phyloP scores from a whole-genome alignment of 1,140 invertebrate species.

The Lanistes nyassanus region DNA sequence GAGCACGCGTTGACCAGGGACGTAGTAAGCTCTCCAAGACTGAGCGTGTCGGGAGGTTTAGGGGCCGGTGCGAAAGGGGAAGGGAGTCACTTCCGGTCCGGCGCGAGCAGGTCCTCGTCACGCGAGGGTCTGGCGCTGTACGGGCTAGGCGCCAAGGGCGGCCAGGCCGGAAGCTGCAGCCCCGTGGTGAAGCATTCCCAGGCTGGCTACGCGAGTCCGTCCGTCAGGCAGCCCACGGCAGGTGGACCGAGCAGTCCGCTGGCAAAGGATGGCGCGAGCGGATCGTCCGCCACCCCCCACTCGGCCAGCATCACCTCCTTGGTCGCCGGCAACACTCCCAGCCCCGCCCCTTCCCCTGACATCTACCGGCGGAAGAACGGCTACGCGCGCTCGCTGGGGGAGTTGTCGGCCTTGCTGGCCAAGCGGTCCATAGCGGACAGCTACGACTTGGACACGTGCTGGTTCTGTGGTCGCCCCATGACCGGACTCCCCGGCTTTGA shows the following conservation, averaged over 20 bases:
- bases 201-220: no score
- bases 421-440: constrained; percentile 53
- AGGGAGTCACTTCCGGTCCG: no score
- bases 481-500: neutral
- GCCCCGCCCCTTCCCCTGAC: constrained; percentile 16
- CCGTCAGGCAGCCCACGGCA: no score
- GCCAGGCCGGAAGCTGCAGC: neutral
- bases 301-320: neutral
- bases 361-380: constrained; percentile 26
- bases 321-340: neutral
- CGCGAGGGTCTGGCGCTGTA: neutral
- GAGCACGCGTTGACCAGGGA: no score
- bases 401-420: constrained; percentile 22
- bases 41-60: no score
- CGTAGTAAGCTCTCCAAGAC: no score
- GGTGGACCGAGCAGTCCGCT: neutral
- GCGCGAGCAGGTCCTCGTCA: neutral
- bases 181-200: neutral
- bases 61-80: no score
- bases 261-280: neutral
- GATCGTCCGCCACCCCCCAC: neutral
- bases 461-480: constrained; percentile 62
- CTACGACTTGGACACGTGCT: constrained; percentile 59
- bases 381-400: constrained; percentile 10
- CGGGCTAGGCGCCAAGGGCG: neutral